Evolutionary conservation across 2,888 invertebrate genomes (phyloP), one percentile per base, ranked within the genome.

Genomic region (Oscheius sp.): DNA sequence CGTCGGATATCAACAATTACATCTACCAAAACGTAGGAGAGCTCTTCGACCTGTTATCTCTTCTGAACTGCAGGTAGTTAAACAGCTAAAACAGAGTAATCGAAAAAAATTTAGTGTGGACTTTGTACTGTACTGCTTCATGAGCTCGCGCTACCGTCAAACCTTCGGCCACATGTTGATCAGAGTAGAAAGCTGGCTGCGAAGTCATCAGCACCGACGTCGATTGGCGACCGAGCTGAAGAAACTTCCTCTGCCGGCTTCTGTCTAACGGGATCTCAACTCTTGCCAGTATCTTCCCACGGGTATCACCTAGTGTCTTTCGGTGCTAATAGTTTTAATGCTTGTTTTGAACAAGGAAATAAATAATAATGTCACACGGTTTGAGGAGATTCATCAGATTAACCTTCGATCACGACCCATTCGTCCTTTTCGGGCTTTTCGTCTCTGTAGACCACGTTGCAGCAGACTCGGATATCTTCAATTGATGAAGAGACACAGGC

Each of bases 101-200:
- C 0, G 42, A 7, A 42, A 33, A 21, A 37, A 29, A 73, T 80
- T 60, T 68, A 83, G 81, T 60, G 84, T 85, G 35, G 84, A 84
- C 62, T 85, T 85, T 58, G 73, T 84, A 0, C 78, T 85, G 11
- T 85, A 85, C 76, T 84, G 84, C 57, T 82, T 81, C 29, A 85
- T 85, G 84, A 81, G 81, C 65, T 84, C 83, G 1, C 59, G 84
- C 21, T 85, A 85, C 57, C 84, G 85, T 2, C 84, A 84, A 74
- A 85, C 85, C 4, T 84, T 85, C 59, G 81, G 81, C 2, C 83
- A 80, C 59, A 81, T 85, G 75, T 59, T 85, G 21, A 84, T 85
- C 21, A 78, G 85, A 2, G 81, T 81, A 50, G 84, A 84, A 73
- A 80, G 79, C 29, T 85, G 85, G 85, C 70, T 85, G 10, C 73